Conservation (phyloP, 2,888 invertebrate species). For the Sericinus montela region DNA sequence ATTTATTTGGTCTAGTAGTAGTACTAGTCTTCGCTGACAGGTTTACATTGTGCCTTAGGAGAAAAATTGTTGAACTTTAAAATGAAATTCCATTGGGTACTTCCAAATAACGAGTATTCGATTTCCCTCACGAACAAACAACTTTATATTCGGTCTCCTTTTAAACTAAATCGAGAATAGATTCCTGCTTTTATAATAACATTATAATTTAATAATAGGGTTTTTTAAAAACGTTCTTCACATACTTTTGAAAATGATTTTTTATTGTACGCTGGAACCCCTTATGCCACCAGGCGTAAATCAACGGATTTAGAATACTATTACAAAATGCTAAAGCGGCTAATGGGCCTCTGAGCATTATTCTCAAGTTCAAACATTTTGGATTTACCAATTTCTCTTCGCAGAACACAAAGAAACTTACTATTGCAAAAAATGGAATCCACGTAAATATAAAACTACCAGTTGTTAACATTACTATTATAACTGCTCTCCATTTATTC, state of each 20-base stretch:
- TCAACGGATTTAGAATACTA: slow-evolving; percentile 81
- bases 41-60: too few species aligned
- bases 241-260: slow-evolving; percentile 40
- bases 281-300: slow-evolving; percentile 86
- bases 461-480: slow-evolving; percentile 80
- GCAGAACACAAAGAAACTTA: slow-evolving; percentile 76
- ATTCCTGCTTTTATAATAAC: too few species aligned
- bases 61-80: too few species aligned
- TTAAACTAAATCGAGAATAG: too few species aligned
- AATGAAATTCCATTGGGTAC: too few species aligned
- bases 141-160: too few species aligned
- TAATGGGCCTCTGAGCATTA: slow-evolving; percentile 78
- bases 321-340: slow-evolving; percentile 80
- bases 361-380: slow-evolving; percentile 66
- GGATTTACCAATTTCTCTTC: slow-evolving; percentile 61
- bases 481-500: slow-evolving; percentile 81
- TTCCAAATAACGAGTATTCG: too few species aligned
- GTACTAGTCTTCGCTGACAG: too few species aligned
- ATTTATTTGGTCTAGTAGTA: too few species aligned
- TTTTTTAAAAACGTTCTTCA: slow-evolving; percentile 18
- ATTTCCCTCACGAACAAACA: too few species aligned
- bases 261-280: slow-evolving; percentile 78
- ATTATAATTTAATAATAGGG: background rate
- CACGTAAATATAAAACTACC: slow-evolving; percentile 81
- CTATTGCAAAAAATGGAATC: slow-evolving; percentile 81